Evolutionary conservation across 2,888 invertebrate genomes (phyloP).

Genomic region (Laspeyria flexula): DNA sequence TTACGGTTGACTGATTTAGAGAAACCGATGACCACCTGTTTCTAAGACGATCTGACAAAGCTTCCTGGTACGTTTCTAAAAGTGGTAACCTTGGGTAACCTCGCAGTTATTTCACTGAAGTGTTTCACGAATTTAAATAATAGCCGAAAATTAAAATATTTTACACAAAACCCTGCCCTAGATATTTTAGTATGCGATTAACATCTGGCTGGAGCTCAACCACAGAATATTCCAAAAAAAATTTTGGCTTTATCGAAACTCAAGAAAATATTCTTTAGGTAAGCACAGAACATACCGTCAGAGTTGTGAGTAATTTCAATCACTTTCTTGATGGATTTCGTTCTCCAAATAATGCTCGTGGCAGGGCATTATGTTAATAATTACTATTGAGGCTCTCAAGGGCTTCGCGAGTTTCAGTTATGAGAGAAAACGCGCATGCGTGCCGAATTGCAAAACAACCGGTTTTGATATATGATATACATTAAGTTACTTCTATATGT

Average conservation of each 20-base stretch:
- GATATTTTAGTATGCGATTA: constrained; percentile 11
- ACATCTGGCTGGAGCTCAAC: constrained; percentile 9
- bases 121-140: constrained; percentile 29
- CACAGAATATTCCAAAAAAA: constrained; percentile 37
- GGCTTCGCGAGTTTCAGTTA: constrained; percentile 52
- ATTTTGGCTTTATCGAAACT: constrained; percentile 54
- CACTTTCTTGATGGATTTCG: constrained; percentile 70
- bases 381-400: constrained; percentile 63
- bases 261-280: constrained; percentile 44
- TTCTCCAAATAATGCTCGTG: constrained; percentile 71
- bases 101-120: constrained; percentile 26
- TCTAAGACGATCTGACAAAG: constrained; percentile 43
- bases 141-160: constrained; percentile 19
- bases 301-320: constrained; percentile 66
- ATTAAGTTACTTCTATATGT: constrained; percentile 64
- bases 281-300: constrained; percentile 45
- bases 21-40: constrained; percentile 55
- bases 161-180: constrained; percentile 10
- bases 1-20: constrained; percentile 45
- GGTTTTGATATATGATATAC: constrained; percentile 60
- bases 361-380: constrained; percentile 70
- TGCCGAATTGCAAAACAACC: constrained; percentile 73
- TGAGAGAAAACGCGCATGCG: constrained; percentile 63
- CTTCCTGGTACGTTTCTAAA: constrained; percentile 47
- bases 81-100: constrained; percentile 40